Evolutionary conservation across 2,797 vertebrate genomes (phyloP).

Genomic region (Spea hammondii): DNA sequence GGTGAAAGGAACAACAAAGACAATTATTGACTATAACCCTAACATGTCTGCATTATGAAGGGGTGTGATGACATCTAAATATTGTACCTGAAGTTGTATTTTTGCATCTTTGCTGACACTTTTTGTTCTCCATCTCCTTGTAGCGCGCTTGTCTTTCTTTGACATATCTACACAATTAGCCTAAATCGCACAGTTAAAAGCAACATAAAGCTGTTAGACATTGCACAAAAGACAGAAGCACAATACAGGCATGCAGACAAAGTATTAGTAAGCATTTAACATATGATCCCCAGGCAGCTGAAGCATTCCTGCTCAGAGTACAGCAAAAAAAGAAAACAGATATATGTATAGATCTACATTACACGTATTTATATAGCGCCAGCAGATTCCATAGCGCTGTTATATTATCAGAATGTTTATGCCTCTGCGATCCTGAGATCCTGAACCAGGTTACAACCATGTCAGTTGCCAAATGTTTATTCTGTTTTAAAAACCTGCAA

Average conservation of each 20-base stretch:
- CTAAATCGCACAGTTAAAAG: conserved; percentile 84
- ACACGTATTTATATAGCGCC: too few relatives aligned
- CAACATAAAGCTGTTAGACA: conserved; percentile 73
- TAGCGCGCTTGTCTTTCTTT: conserved; percentile 99
- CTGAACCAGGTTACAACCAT: too few relatives aligned
- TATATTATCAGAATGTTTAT: too few relatives aligned
- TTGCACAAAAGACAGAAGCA: conserved; percentile 69
- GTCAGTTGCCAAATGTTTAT: too few relatives aligned
- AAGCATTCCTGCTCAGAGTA: background rate
- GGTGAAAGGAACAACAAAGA: too few relatives aligned
- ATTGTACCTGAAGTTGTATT: conserved; percentile 97
- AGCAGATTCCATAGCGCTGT: too few relatives aligned
- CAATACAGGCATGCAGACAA: conserved; percentile 57
- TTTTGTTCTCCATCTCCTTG: conserved; percentile 99
- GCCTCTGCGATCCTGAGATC: too few relatives aligned
- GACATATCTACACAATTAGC: conserved; percentile 98
- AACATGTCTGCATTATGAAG: background rate
- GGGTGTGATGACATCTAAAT: conserved; percentile 49
- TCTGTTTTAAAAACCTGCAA: too few relatives aligned
- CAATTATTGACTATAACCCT: background rate
- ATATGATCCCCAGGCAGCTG: background rate
- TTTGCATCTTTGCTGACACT: conserved; percentile 99
- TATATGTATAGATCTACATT: background rate
- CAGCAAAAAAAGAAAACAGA: background rate
- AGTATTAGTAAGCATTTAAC: conserved; percentile 63